A percentile compares a stretch with the other conserved stretches of the same genome.
phyloP scores from a whole-genome alignment of 2,113 vertebrate genomes.

The Eolophus roseicapilla region DNA sequence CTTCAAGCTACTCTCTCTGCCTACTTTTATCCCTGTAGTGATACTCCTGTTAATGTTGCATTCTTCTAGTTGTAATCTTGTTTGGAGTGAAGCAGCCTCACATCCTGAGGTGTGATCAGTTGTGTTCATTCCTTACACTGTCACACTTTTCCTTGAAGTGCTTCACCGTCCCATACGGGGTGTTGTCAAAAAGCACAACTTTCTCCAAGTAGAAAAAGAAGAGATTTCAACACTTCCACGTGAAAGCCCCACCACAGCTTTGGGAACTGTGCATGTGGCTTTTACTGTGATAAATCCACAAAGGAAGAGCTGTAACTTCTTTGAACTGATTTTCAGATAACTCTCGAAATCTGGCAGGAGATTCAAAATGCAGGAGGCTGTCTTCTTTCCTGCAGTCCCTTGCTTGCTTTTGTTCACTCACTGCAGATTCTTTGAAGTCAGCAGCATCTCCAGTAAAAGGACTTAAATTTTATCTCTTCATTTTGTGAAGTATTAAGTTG shows the following conservation, averaged over 20 bases:
- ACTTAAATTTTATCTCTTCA: background rate
- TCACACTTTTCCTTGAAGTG: conserved; percentile 13
- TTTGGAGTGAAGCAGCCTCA: background rate
- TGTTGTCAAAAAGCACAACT: conserved; percentile 40
- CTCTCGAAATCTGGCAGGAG: conserved; percentile 8
- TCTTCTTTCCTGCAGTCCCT: background rate
- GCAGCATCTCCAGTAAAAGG: background rate
- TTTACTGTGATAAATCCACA: background rate
- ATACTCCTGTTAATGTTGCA: background rate
- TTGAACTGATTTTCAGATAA: conserved; percentile 23
- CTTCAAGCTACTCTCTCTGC: background rate
- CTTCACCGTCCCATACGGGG: background rate
- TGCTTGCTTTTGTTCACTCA: conserved; percentile 14
- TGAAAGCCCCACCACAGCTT: conserved; percentile 24
- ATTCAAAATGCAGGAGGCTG: conserved; percentile 7
- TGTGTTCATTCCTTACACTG: background rate
- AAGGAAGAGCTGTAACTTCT: conserved; percentile 14
- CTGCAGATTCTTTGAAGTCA: conserved; percentile 12
- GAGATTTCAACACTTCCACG: background rate
- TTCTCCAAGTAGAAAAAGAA: background rate
- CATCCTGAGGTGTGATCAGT: conserved; percentile 16
- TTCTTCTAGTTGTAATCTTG: conserved; percentile 18
- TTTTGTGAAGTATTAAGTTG: background rate
- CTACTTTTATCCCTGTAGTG: background rate
- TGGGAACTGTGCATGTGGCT: background rate